Evolutionary conservation across 2,113 vertebrate genomes (phyloP), one percentile per base, ranked within the genome.

Genomic region (Hirundichthys speculiger): DNA sequence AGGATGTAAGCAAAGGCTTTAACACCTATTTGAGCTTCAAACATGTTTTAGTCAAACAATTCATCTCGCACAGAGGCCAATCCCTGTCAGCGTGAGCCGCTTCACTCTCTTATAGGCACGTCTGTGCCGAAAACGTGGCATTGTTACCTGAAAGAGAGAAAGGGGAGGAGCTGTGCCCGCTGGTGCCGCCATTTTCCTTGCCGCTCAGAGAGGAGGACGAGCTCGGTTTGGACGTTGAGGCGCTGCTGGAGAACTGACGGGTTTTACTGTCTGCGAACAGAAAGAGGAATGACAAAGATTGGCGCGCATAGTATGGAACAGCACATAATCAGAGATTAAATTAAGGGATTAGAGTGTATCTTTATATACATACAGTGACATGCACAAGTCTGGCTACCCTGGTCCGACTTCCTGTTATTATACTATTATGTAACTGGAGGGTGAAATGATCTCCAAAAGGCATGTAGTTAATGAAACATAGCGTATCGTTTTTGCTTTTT

Each of bases 91-190:
- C 30, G 11, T 59, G 42, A 59, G 16, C 42, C 13, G 13, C 0
- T 7, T 39, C 10, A 27, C 25, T n/a, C n/a, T 48, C 5, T 14
- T 11, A 2, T 12, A 2, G 10, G 34, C 2, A 14, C 13, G 11
- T 50, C 30, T 19, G 5, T 20, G 41, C 10, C 2, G 18, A 18
- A 56, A 53, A 16, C 2, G 13, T 27, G 8, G 9, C 2, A 13
- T 34, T 18, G 82, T 84, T 91, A 99, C 96, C 98, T 93, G 96
- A 95, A 73, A 94, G 93, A 68, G 93, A 92, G 78, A 96, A 94
- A 43, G 95, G 94, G 85, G 95, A 93, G 51, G 95, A 93, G 80
- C 95, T 95, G 88, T 94, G 96, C 85, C 94, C 95, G 54, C 95
- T 96, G 76, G 92, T 88, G 86, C 92, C 93, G 69, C 94, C 94